These are phyloP conservation scores for Macrosiphum euphorbiae DNA, from an alignment of 2,888 invertebrate species.

Conservation along the genomic window DNA sequence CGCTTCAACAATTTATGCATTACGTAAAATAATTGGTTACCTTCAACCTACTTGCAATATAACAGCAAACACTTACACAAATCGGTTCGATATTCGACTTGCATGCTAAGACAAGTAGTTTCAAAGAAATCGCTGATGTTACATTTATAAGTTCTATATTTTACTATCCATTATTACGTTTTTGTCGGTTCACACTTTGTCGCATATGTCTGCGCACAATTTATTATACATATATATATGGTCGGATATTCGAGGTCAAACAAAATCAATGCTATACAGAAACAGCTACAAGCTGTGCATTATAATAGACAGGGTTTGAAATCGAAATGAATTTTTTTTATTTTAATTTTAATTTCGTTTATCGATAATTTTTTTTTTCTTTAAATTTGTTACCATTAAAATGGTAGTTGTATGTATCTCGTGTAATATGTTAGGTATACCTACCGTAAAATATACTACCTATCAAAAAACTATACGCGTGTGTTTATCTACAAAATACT, in stretches of 20 bases:
- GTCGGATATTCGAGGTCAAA: neutral
- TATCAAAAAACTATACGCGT: too few relatives aligned
- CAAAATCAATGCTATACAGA: neutral
- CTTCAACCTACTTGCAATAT: neutral
- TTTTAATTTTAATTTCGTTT: too few relatives aligned
- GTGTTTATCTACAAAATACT: too few relatives aligned
- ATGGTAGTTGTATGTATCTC: too few relatives aligned
- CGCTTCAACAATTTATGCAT: neutral
- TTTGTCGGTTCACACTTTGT: neutral
- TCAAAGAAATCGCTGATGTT: neutral
- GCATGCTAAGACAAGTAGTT: neutral
- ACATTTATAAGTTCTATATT: neutral
- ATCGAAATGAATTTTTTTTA: too few relatives aligned
- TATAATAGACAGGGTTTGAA: too few relatives aligned
- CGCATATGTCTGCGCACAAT: neutral
- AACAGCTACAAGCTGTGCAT: neutral
- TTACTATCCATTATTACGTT: neutral
- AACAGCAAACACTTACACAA: neutral
- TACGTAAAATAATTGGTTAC: neutral
- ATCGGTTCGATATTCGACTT: neutral
- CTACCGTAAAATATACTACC: too few relatives aligned
- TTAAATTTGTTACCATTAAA: too few relatives aligned
- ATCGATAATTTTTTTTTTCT: too few relatives aligned
- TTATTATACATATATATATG: neutral
- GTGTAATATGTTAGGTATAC: too few relatives aligned